Base-by-base conservation (phyloP, 2,797 vertebrate species). In the Fistularia tabacaria region DNA sequence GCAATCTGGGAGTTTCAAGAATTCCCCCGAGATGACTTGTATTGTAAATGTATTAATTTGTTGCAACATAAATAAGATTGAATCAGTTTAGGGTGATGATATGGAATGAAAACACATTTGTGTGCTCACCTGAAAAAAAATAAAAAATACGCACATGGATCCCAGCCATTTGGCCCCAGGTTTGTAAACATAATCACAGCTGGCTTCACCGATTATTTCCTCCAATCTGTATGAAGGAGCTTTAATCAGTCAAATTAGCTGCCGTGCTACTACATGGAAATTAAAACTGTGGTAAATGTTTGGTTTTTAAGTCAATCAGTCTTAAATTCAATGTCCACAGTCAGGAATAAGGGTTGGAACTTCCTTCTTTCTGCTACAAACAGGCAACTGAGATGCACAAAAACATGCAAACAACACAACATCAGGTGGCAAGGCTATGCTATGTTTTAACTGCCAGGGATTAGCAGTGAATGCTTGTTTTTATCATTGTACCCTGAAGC, bases 181-280 rank as follows among this genome's bases (percentile, higher is more conserved):
- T 70, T 51, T 57, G 58, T 62, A 49, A 70, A 66, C 46, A 70
- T 49, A 64, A 25, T 25, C 25, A 25, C 2, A 57, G 59, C 52
- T 62, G 43, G 40, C 52, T 62, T 44, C 42, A 10, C 46, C 62
- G 65, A 70, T 76, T 62, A 58, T 8, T 52, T 64, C 9, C 9
- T 37, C 9, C 48, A 54, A n/a, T 64, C 52, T 55, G 46, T 52
- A 60, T 62, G 48, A 54, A 49, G 7, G 37, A 51, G 12, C 48
- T 44, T 39, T 73, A 59, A 76, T 72, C 49, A 66, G 46, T 49
- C 38, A 51, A 68, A 74, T 69, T 56, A 64, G 50, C 60, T 69
- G 61, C 57, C 49, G 40, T 10, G 13, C 36, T 57, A 12, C 59
- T 59, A 37, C 51, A 53, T 57, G 39, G 45, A 49, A 55, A 54